Conservation (phyloP, 2,113 vertebrate genomes). For the Anolis carolinensis region DNA sequence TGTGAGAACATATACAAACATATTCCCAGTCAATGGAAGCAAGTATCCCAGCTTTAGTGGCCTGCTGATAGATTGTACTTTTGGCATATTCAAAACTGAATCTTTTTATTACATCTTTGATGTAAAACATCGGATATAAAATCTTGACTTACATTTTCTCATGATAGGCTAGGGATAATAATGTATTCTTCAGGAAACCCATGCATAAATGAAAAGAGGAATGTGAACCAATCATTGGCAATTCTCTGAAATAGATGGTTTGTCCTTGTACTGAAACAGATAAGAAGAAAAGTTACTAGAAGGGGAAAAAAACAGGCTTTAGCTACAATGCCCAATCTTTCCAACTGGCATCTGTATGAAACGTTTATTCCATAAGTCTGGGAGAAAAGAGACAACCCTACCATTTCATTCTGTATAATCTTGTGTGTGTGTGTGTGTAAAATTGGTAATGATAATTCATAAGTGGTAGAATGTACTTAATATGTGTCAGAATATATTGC, state of each 20-base stretch:
- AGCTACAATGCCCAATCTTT: slow-evolving; percentile 42
- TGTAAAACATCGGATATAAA: not conserved
- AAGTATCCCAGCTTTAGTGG: not conserved
- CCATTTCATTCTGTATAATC: not conserved
- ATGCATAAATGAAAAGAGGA: not conserved
- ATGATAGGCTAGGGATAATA: not conserved
- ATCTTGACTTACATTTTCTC: not conserved
- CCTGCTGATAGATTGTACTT: not conserved
- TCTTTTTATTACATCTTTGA: not conserved
- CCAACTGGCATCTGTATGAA: slow-evolving; percentile 9
- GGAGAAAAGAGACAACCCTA: not conserved
- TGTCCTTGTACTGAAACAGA: not conserved
- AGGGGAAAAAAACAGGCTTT: not conserved
- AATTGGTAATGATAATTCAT: not conserved
- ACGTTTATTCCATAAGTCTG: not conserved
- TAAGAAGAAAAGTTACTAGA: not conserved
- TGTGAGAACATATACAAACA: not conserved
- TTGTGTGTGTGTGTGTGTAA: not conserved
- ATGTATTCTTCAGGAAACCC: not conserved
- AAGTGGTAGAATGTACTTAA: not conserved
- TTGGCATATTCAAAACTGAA: not conserved
- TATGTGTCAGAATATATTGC: not conserved
- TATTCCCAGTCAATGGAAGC: not conserved
- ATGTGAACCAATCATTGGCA: not conserved
- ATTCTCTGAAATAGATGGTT: not conserved